phyloP scores from a whole-genome alignment of 2,797 vertebrate species.

The Muscicapa striata region DNA sequence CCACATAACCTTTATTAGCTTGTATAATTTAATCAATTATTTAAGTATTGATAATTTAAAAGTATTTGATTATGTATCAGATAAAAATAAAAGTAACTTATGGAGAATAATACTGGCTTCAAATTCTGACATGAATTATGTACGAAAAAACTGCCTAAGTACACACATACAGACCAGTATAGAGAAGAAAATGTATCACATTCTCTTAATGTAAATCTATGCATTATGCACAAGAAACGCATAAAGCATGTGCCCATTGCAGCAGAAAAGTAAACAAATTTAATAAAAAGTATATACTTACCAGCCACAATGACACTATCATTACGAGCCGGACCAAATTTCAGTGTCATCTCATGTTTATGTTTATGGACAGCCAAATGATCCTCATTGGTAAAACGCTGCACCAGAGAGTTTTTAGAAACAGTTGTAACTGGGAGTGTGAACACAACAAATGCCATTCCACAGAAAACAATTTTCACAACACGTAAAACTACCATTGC shows the following conservation, averaged over 20 bases:
- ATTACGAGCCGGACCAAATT: conserved; percentile 98
- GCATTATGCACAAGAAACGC: conserved; percentile 61
- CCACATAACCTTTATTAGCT: background rate
- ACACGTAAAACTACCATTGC: conserved; percentile 39
- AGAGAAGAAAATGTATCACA: conserved; percentile 41
- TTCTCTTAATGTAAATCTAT: background rate
- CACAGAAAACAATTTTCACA: conserved; percentile 67
- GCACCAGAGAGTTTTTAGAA: conserved; percentile 78
- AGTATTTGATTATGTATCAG: background rate
- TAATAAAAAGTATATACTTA: conserved; percentile 78
- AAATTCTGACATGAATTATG: background rate
- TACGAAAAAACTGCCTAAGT: conserved; percentile 54
- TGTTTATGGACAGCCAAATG: conserved; percentile 99
- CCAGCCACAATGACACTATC: conserved; percentile 98
- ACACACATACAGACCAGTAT: conserved; percentile 29
- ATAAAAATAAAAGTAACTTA: background rate
- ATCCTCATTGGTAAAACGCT: conserved; percentile 99
- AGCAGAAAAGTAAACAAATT: conserved; percentile 67
- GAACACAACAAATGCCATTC: conserved; percentile 60
- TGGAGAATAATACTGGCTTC: background rate
- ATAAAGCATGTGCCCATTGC: conserved; percentile 63
- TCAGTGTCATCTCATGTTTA: conserved; percentile 99
- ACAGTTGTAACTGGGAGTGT: conserved; percentile 68
- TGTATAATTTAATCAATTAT: conserved; percentile 2
- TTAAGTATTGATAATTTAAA: background rate